Evolutionary conservation across 2,797 vertebrate genomes (phyloP), one percentile per base, ranked within the genome.

Genomic region (Eulemur mongoz): DNA sequence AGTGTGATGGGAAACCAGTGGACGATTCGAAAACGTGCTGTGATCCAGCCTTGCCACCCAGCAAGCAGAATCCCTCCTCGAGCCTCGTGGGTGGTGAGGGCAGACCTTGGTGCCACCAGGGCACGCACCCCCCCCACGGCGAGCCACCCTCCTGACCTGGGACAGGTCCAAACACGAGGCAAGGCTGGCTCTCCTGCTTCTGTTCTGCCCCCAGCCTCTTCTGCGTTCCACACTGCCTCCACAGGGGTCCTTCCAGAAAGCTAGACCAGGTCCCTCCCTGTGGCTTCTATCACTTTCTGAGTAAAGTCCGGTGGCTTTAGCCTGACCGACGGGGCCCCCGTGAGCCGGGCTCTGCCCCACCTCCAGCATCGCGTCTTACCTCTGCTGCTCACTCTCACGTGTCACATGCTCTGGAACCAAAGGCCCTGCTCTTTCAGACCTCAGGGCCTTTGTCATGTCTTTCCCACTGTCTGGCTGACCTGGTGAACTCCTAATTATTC

Each of bases 121-220:
- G 32, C 0, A 2, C 18, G 7, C 78, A 67, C 30, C 17, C 8
- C 4, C 40, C 35, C 20, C 22, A 5, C 7, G 20, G 45, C 2
- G 18, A 73, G 63, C 57, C 40, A 5, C 0, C 1, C 45, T 35
- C 17, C 30, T 30, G 78, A 25, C n/a, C 14, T 50, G 72, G 54
- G 38, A 35, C 0, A 0, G 79, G 27, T 50, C 22, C 43, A 9
- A 10, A 61, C 40, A 38, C 0, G 5, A 54, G 48, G n/a, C 20
- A n/a, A 9, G 40, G 10, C 23, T 0, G 2, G 12, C 35, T 67
- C 32, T 17, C 48, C 35, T 27, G 22, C 45, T 25, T 67, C 32
- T 1, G 17, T 75, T 25, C 43, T 25, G 50, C 25, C 40, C n/a
- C 14, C 61, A 1, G 92, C 67, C 48, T 14, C 54, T 43, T 40